Conservation (phyloP, 2,113 vertebrate genomes). For the Perognathus longimembris region DNA sequence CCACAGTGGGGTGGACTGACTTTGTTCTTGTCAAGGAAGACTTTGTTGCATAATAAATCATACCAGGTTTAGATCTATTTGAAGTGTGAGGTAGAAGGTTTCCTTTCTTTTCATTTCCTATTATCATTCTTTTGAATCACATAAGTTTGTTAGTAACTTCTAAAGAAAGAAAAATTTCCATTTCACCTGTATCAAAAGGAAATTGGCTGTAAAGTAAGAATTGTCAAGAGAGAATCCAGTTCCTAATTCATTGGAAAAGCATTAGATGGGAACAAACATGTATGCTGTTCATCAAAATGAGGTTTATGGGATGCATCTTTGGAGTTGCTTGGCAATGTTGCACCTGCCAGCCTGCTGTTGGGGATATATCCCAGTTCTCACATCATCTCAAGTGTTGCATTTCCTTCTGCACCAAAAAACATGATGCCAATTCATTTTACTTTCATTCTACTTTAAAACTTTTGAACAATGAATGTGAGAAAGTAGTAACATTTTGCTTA, state of each 20-base stretch:
- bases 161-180: constrained; percentile 44
- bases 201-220: constrained; percentile 69
- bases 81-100: neutral
- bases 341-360: constrained; percentile 20
- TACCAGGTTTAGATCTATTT: neutral
- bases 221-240: constrained; percentile 38
- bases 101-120: constrained; percentile 19
- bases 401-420: constrained; percentile 49
- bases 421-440: constrained; percentile 51
- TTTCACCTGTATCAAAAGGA: constrained; percentile 57
- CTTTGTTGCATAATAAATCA: neutral
- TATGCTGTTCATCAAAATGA: neutral
- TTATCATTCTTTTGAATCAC: constrained; percentile 62
- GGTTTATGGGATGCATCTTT: constrained; percentile 51
- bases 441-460: constrained; percentile 70
- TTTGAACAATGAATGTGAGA: constrained; percentile 51
- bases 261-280: constrained; percentile 43
- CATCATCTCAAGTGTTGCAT: constrained; percentile 48
- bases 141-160: constrained; percentile 70
- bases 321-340: neutral
- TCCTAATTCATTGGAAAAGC: constrained; percentile 40
- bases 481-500: neutral
- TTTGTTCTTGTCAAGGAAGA: constrained; percentile 72
- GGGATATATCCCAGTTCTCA: constrained; percentile 41
- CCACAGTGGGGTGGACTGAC: constrained; percentile 36